These are phyloP conservation scores for Opisthograptis luteolata DNA, from an alignment of 2,888 invertebrate species.

Conservation along the genomic window DNA sequence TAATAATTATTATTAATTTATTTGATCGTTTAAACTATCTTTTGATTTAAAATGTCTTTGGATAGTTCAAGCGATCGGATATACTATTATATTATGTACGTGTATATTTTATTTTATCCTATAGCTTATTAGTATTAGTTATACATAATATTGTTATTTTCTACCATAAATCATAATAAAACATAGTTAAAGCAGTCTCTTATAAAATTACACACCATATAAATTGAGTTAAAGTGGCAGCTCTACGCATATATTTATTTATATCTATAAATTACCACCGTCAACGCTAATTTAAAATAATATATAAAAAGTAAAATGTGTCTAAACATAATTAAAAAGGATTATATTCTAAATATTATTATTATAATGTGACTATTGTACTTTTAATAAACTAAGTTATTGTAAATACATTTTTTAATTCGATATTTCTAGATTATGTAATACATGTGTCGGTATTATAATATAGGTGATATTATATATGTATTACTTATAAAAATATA, in stretches of 20 bases:
- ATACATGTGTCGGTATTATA: constrained; percentile 66
- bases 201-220: too few relatives aligned
- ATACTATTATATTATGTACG: too few relatives aligned
- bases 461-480: constrained; percentile 50
- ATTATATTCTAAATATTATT: constrained; percentile 74
- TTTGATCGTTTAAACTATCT: too few relatives aligned
- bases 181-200: too few relatives aligned
- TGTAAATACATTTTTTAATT: constrained; percentile 71
- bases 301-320: constrained; percentile 42
- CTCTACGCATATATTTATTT: constrained; percentile 39
- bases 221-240: constrained; percentile 49
- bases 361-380: too few relatives aligned
- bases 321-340: constrained; percentile 57
- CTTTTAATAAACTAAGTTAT: constrained; percentile 54
- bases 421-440: constrained; percentile 62
- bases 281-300: constrained; percentile 39
- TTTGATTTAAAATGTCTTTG: too few relatives aligned
- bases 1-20: too few relatives aligned
- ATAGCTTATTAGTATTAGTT: too few relatives aligned
- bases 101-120: too few relatives aligned
- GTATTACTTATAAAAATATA: constrained; percentile 58
- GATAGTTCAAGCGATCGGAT: too few relatives aligned
- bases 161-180: too few relatives aligned
- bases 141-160: too few relatives aligned
- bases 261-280: constrained; percentile 16